Conservation (phyloP, 2,888 invertebrate genomes). For the Helicoverpa assulta region DNA sequence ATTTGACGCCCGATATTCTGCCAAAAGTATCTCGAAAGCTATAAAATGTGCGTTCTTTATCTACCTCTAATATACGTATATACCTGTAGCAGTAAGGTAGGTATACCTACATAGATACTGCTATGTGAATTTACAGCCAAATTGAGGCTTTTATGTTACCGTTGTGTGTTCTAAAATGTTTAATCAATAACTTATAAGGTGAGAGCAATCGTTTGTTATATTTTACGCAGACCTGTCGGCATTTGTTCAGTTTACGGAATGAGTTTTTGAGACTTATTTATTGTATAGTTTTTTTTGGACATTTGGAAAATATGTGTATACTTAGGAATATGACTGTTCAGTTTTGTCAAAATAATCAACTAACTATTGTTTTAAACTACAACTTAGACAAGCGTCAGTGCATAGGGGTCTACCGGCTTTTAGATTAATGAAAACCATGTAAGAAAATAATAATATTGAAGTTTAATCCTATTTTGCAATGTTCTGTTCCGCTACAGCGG, state of each 20-base stretch:
- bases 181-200: slow-evolving; percentile 49
- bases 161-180: slow-evolving; percentile 39
- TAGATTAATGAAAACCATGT: no score
- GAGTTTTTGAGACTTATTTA: no score
- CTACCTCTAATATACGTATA: slow-evolving; percentile 14
- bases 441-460: background rate
- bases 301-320: no score
- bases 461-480: background rate
- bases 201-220: slow-evolving; percentile 21
- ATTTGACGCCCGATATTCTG: slow-evolving; percentile 54
- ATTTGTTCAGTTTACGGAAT: no score
- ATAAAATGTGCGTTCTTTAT: slow-evolving; percentile 42
- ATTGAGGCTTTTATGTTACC: slow-evolving; percentile 43
- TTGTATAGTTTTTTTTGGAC: no score
- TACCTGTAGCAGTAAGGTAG: slow-evolving; percentile 18
- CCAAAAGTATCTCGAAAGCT: slow-evolving; percentile 39
- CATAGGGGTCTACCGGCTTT: no score
- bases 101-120: background rate
- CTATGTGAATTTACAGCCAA: slow-evolving; percentile 41
- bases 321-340: no score
- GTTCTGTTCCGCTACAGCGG: background rate
- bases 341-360: no score
- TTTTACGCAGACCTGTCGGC: slow-evolving; percentile 15
- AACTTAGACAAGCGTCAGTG: no score
- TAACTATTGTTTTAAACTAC: no score